Conservation (phyloP, 2,113 vertebrate genomes). For the Manacus vitellinus region DNA sequence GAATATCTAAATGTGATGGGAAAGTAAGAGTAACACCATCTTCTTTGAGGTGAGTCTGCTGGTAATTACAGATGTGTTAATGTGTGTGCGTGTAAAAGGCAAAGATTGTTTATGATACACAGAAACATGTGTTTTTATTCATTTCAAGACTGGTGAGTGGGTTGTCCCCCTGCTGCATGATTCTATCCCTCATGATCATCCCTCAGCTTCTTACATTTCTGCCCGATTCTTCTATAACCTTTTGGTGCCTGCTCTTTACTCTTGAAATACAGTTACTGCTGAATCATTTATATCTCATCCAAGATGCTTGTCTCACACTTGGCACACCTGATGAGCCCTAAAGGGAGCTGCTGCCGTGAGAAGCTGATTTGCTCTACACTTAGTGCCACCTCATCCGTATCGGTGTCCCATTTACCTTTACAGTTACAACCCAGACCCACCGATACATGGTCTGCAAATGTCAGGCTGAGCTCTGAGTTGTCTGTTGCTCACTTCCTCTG, state of each 20-base stretch:
- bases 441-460: background rate
- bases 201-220: background rate
- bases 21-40: background rate
- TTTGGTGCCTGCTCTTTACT: background rate
- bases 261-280: background rate
- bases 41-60: background rate
- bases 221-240: background rate
- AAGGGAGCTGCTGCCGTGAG: background rate
- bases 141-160: background rate
- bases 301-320: background rate
- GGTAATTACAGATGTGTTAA: background rate
- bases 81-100: background rate
- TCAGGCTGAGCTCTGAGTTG: background rate
- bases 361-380: background rate
- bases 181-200: background rate
- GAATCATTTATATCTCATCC: background rate
- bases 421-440: background rate
- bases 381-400: background rate
- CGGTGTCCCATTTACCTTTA: slow-evolving; percentile 26
- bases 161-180: background rate
- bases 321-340: background rate
- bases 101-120: background rate
- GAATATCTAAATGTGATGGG: background rate
- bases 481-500: background rate
- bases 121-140: background rate